Percentiles rank a stretch among this genome's conserved stretches.
These are phyloP conservation scores for Eucidaris tribuloides DNA, from an alignment of 35 echinoderm and acorn worm genomes.

Conservation along the genomic window DNA sequence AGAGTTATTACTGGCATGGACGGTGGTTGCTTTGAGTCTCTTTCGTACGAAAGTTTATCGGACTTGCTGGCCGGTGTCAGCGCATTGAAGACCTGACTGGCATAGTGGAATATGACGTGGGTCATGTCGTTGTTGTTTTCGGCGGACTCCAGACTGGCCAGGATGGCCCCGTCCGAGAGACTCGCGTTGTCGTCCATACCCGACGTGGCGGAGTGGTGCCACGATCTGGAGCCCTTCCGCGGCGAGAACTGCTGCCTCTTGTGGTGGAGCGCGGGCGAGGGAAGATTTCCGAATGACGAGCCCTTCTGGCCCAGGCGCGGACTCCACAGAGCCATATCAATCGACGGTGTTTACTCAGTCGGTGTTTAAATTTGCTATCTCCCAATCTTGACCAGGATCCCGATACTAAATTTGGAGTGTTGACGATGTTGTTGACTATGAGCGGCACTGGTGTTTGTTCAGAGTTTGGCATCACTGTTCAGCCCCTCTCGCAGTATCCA, in stretches of 20 bases:
- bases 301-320: slow-evolving; percentile 25
- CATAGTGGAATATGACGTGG: slow-evolving; percentile 67
- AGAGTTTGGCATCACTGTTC: no score
- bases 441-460: no score
- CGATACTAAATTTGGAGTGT: no score
- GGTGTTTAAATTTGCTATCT: slow-evolving; percentile 25
- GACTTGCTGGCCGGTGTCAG: slow-evolving; percentile 44
- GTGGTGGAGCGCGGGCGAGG: background rate
- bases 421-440: no score
- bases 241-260: slow-evolving; percentile 12
- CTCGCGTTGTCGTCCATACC: background rate
- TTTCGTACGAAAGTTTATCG: slow-evolving; percentile 37
- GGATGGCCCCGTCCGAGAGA: background rate
- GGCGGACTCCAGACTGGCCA: slow-evolving; percentile 10
- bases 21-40: background rate
- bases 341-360: slow-evolving; percentile 4
- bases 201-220: background rate
- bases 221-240: slow-evolving; percentile 2
- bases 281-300: slow-evolving; percentile 3
- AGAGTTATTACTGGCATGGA: slow-evolving; percentile 31
- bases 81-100: slow-evolving; percentile 63
- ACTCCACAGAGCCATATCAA: slow-evolving; percentile 20
- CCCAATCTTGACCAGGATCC: no score
- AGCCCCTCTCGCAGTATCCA: no score
- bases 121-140: slow-evolving; percentile 1